Conservation (phyloP, 2,797 vertebrate genomes). For the Microctenopoma stevenorrisi region DNA sequence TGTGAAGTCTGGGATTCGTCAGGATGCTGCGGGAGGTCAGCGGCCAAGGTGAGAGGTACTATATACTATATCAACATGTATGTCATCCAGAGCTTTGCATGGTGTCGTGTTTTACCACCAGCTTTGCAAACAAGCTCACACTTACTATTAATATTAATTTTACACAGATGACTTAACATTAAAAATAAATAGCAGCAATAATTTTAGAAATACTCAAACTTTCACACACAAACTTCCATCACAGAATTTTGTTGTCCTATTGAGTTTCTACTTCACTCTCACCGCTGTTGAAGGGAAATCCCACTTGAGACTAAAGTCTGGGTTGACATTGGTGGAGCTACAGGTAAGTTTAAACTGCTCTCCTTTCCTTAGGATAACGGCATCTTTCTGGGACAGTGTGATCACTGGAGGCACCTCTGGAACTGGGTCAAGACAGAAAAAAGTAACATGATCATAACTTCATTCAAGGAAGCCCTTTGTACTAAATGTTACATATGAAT, state of each 20-base stretch:
- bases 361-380: constrained; percentile 88
- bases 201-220: not conserved
- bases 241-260: too few species aligned
- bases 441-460: constrained; percentile 2
- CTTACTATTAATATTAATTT: not conserved
- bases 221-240: too few species aligned
- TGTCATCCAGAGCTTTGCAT: constrained; percentile 2
- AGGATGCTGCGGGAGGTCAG: constrained; percentile 62
- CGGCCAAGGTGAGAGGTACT: constrained; percentile 5
- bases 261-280: constrained; percentile 60
- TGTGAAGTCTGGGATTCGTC: constrained; percentile 63
- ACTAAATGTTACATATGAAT: too few species aligned
- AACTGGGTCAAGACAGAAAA: constrained; percentile 79
- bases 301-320: constrained; percentile 88
- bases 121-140: not conserved
- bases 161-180: not conserved
- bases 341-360: constrained; percentile 90
- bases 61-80: not conserved
- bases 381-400: constrained; percentile 84
- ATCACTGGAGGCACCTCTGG: constrained; percentile 86
- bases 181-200: not conserved
- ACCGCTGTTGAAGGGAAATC: constrained; percentile 83
- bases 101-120: not conserved
- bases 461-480: too few species aligned
- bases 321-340: constrained; percentile 88